Percentiles rank a stretch among this genome's conserved stretches.
Conservation (phyloP, 2,113 vertebrate genomes). For the Daubentonia madagascariensis region DNA sequence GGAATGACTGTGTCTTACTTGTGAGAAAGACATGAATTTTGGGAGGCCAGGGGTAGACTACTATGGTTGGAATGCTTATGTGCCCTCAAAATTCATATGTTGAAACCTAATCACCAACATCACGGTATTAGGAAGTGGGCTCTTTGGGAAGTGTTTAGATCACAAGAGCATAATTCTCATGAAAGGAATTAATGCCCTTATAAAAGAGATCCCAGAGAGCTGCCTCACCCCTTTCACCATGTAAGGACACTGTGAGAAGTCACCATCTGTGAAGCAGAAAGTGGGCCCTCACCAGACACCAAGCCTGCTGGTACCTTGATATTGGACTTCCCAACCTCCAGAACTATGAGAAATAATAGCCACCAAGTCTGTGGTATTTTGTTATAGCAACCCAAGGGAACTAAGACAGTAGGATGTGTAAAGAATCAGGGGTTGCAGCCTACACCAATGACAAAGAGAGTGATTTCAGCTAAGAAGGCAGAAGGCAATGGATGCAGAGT, state of each 20-base stretch:
- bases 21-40: not conserved
- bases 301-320: not conserved
- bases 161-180: not conserved
- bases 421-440: not conserved
- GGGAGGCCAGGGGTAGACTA: not conserved
- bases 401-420: not conserved
- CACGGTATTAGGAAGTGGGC: not conserved
- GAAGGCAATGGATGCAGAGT: not conserved
- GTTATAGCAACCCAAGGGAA: not conserved
- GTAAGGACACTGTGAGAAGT: not conserved
- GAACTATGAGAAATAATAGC: not conserved
- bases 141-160: not conserved
- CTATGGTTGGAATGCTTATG: not conserved
- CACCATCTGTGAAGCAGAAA: not conserved
- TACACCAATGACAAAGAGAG: not conserved
- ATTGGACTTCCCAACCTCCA: not conserved
- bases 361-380: not conserved
- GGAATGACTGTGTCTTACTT: not conserved
- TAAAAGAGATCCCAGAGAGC: not conserved
- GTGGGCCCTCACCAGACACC: fast-evolving
- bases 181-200: not conserved
- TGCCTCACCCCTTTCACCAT: not conserved
- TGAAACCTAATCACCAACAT: not conserved
- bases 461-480: not conserved
- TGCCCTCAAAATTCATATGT: not conserved